phyloP scores from a whole-genome alignment of 2,113 vertebrate genomes.

The Nycticorax nycticorax region DNA sequence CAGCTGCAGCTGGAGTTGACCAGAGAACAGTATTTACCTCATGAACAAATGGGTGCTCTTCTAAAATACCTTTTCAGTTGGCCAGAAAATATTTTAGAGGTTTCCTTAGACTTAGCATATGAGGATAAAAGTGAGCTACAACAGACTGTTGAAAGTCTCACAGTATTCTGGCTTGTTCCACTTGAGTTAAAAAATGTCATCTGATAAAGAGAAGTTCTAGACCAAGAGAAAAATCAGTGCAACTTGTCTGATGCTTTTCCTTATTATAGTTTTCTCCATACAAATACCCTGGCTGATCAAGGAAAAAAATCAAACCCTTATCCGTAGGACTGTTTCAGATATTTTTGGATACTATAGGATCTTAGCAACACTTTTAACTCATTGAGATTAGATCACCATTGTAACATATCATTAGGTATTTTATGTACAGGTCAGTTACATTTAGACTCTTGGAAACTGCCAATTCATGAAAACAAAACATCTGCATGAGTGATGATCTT shows the following conservation, averaged over 20 bases:
- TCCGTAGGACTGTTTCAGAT: background rate
- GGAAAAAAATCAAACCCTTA: background rate
- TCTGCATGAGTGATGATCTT: background rate
- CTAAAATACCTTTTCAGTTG: background rate
- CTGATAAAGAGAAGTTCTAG: background rate
- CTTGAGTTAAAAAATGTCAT: background rate
- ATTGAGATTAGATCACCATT: background rate
- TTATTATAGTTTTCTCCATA: background rate
- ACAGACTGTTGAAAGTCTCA: background rate
- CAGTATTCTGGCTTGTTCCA: background rate
- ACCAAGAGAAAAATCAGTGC: background rate
- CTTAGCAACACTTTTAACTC: background rate
- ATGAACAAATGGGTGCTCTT: background rate
- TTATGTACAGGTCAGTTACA: background rate
- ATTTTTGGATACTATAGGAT: background rate
- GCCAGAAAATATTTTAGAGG: background rate
- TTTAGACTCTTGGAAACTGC: background rate
- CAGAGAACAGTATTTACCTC: background rate
- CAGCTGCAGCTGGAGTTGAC: slow-evolving; percentile 1
- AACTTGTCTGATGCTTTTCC: background rate
- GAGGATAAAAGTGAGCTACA: background rate
- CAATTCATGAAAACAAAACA: background rate
- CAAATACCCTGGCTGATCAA: background rate
- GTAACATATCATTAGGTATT: background rate
- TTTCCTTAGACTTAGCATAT: background rate